Conservation (phyloP, 2,888 invertebrate genomes). For the Phortica magna region DNA sequence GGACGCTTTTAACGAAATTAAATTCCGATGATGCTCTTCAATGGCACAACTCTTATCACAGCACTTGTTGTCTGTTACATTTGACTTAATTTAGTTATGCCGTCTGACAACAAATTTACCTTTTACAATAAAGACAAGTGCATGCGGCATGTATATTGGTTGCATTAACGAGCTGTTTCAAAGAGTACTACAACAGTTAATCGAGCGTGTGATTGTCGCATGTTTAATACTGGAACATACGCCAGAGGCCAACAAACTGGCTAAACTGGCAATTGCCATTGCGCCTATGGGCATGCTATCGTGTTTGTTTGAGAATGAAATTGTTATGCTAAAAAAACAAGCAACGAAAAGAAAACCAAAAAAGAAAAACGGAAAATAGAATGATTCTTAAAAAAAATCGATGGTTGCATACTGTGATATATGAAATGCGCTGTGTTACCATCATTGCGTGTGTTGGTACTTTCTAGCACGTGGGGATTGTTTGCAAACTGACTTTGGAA, state of each 20-base stretch:
- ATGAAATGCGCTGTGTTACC: too few relatives aligned
- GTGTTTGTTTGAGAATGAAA: not conserved
- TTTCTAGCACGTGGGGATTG: too few relatives aligned
- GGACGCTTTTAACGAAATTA: conserved; percentile 23
- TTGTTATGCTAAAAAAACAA: not conserved
- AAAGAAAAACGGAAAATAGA: not conserved
- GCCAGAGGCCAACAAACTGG: too few relatives aligned
- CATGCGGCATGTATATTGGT: too few relatives aligned
- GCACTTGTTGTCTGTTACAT: not conserved
- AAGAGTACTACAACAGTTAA: not conserved
- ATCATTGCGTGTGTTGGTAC: too few relatives aligned
- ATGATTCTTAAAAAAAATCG: too few relatives aligned
- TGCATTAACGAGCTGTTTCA: conserved; percentile 17
- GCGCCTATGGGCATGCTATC: not conserved
- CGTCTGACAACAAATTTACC: not conserved
- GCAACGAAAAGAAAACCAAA: not conserved
- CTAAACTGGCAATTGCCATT: not conserved
- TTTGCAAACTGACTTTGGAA: too few relatives aligned
- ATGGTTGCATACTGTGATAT: too few relatives aligned
- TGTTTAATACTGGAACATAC: too few relatives aligned
- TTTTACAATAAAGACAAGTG: not conserved
- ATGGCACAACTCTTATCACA: not conserved
- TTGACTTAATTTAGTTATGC: not conserved
- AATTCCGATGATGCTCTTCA: conserved; percentile 11
- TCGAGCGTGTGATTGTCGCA: not conserved